Evolutionary conservation across 2,888 invertebrate genomes (phyloP).

Genomic region (Andrena hattorfiana): DNA sequence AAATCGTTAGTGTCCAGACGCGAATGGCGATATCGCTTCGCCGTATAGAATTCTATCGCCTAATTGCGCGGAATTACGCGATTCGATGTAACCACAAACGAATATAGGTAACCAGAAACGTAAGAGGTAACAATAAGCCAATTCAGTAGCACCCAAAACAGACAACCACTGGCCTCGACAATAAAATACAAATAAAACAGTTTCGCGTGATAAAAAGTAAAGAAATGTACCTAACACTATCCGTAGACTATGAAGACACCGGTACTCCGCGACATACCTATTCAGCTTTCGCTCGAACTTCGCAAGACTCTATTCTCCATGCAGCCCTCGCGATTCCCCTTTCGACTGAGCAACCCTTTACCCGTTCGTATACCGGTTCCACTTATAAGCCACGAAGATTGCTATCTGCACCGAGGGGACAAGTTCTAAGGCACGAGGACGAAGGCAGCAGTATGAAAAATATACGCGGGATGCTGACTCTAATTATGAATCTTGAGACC

Average conservation of each 20-base stretch:
- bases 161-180: too few species aligned
- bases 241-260: too few species aligned
- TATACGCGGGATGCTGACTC: slow-evolving; percentile 40
- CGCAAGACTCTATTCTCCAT: too few species aligned
- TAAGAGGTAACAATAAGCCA: too few species aligned
- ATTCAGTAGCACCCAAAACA: too few species aligned
- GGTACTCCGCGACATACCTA: too few species aligned
- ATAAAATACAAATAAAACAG: too few species aligned
- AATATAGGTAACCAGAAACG: too few species aligned
- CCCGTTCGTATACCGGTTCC: neutral
- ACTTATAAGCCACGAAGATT: neutral
- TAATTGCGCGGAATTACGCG: slow-evolving; percentile 10
- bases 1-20: slow-evolving; percentile 50
- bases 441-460: neutral
- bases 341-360: neutral
- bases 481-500: slow-evolving; percentile 55
- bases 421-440: neutral
- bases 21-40: neutral
- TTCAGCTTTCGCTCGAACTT: too few species aligned
- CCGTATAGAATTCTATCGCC: neutral
- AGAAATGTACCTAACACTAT: too few species aligned
- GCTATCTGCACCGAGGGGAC: neutral
- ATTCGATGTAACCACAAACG: neutral
- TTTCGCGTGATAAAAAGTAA: too few species aligned
- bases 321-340: neutral